Evolutionary conservation across 2,113 vertebrate species (phyloP), one percentile per base, ranked within the genome.

Genomic region (Eupsittula cactorum): DNA sequence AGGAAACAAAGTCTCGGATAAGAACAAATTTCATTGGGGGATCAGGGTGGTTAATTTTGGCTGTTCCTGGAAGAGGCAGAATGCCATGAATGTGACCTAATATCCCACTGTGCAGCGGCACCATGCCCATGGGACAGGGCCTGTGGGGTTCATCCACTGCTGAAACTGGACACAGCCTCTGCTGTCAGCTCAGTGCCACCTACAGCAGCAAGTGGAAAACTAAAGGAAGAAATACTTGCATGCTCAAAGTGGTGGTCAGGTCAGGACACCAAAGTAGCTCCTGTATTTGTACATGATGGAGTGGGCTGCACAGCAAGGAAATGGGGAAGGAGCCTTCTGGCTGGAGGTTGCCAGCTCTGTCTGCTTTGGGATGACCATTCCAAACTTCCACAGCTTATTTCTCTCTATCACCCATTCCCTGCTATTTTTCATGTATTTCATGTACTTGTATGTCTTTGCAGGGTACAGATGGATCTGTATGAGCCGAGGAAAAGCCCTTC

Each of bases 21-120:
- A 74, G 65, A 59, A 41, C 2, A 9, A 83, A 16, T 11, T 37
- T 62, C 4, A 5, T 2, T 35, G 29, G 6, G 15, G 7, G 5
- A 17, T 70, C 16, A 9, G 44, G 49, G 50, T 10, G 11, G 20
- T n/a, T 31, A 2, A 8, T 29, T 23, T 65, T 10, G 44, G 2
- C 52, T 20, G 33, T 37, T 69, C 12, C 35, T 37, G 68, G 67
- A 37, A 8, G 1, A 42, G 59, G 29, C 76, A 90, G 76, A 29
- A 42, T 0, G 42, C 29, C 2, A 1, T 16, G 18, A 42, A 59
- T 0, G 2, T 37, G 77, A 27, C 11, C 21, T 4, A 2, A 8
- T 3, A 60, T 5, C 42, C 60, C 31, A 3, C 37, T 18, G 49
- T 13, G 13, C 86, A 29, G 71, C 16, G 25, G 78, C 41, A 8